These are phyloP conservation scores for Cirrhinus molitorella DNA, from an alignment of 2,797 vertebrate genomes.

Conservation along the genomic window DNA sequence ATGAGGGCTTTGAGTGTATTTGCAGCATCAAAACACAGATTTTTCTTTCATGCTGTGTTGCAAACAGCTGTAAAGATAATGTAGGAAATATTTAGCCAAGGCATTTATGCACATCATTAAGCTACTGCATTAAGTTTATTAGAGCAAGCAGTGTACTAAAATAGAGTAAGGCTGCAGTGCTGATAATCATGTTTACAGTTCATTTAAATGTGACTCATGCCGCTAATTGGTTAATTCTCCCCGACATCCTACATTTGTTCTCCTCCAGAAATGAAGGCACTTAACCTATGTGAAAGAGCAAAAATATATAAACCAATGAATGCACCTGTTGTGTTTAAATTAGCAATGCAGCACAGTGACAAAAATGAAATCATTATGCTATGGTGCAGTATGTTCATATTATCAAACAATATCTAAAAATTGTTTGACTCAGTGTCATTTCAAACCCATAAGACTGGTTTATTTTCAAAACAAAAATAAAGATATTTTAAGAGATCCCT, in stretches of 20 bases:
- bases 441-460: neutral
- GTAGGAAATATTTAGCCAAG: neutral
- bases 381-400: neutral
- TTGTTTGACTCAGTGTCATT: too few relatives aligned
- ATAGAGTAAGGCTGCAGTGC: conserved; percentile 15
- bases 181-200: conserved; percentile 41
- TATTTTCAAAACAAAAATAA: neutral
- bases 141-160: conserved; percentile 13
- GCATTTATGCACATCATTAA: conserved; percentile 24
- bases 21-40: neutral
- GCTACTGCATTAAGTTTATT: conserved; percentile 8
- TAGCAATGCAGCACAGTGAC: neutral
- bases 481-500: neutral
- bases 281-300: neutral
- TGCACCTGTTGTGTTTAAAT: neutral
- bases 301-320: neutral
- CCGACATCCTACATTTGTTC: conserved; percentile 3
- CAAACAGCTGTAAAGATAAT: conserved; percentile 1
- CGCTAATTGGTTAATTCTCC: conserved; percentile 18
- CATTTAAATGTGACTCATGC: conserved; percentile 3
- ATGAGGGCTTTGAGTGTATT: neutral
- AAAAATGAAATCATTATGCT: neutral
- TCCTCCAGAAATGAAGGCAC: neutral
- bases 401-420: neutral
- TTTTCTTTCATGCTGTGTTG: neutral